Base-by-base conservation (phyloP, 2,113 vertebrate genomes). In the Pteropus alecto region DNA sequence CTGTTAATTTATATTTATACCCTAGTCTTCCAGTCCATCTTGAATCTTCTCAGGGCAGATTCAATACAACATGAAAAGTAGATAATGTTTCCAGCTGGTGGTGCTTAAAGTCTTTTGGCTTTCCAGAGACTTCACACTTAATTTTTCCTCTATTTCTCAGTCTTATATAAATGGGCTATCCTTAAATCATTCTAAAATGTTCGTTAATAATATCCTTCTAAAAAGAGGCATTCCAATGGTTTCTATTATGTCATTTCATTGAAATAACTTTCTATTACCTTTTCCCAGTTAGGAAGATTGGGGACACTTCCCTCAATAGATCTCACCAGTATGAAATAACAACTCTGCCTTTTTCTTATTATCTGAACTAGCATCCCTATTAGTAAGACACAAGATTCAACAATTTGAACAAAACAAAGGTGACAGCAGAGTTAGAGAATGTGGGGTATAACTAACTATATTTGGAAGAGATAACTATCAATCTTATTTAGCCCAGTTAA, bases 141-240 rank as follows among this genome's bases (percentile, higher is more conserved):
- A 77, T 78, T 83, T 87, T 24, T 24, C 88, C 58, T 58, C 24
- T 24, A 61, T 90, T 93, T 85, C 70, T 82, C 58, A 71, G 26
- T 61, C 41, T 84, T 92, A 70, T 65, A 71, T 85, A 90, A 92
- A 92, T 28, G 74, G 19, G 21, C 65, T 96, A 22, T 94, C 73
- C 87, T 90, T 92, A 97, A 92, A 56, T 90, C 81, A 90, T 74
- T 46, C 22, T 68, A 94, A 83, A 86, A 79, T 63, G 61, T 84
- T 93, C 78, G 79, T 94, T 74, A 97, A 89, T 83, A 96, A 93
- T 74, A 83, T 54, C n/a, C 28, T 82, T 93, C 38, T 56, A 83
- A 93, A 95, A 67, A 92, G 7, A 86, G 63, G 43, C 28, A 83
- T 79, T 87, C 28, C 63, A 65, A 28, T 35, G 13, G 5, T 90